These are phyloP conservation scores for Elachura formosa DNA, from an alignment of 2,113 vertebrate species.

Conservation along the genomic window DNA sequence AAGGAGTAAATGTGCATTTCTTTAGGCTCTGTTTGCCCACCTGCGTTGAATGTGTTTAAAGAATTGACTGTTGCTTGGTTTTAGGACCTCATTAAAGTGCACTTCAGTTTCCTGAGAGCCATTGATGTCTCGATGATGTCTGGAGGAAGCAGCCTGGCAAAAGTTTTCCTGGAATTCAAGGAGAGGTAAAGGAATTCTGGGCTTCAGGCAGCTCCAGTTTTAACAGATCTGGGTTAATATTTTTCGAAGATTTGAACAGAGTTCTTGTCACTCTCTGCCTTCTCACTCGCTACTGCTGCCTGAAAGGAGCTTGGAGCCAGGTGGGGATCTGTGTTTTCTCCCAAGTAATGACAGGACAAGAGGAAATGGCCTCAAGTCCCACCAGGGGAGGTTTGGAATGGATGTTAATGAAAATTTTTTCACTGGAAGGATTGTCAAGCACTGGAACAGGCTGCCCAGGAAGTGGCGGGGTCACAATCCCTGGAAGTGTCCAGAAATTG, in stretches of 20 bases:
- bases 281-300: neutral
- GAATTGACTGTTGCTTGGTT: neutral
- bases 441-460: neutral
- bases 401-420: neutral
- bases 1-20: neutral
- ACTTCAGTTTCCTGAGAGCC: slow-evolving; percentile 86
- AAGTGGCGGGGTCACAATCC: neutral
- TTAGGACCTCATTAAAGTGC: slow-evolving; percentile 92
- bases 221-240: neutral
- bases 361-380: neutral
- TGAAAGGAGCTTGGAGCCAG: neutral
- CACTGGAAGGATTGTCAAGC: neutral
- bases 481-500: neutral
- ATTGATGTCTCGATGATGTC: slow-evolving; percentile 88
- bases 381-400: neutral
- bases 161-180: slow-evolving; percentile 96
- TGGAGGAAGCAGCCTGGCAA: slow-evolving; percentile 84
- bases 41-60: neutral
- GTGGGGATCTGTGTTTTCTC: neutral
- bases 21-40: neutral
- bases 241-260: neutral
- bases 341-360: neutral
- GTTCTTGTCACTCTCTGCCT: neutral
- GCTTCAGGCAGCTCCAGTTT: neutral
- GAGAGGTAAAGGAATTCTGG: slow-evolving; percentile 75